Evolutionary conservation across 2,113 vertebrate genomes (phyloP), one percentile per base, ranked within the genome.

Genomic region (Corydoras maculifer): DNA sequence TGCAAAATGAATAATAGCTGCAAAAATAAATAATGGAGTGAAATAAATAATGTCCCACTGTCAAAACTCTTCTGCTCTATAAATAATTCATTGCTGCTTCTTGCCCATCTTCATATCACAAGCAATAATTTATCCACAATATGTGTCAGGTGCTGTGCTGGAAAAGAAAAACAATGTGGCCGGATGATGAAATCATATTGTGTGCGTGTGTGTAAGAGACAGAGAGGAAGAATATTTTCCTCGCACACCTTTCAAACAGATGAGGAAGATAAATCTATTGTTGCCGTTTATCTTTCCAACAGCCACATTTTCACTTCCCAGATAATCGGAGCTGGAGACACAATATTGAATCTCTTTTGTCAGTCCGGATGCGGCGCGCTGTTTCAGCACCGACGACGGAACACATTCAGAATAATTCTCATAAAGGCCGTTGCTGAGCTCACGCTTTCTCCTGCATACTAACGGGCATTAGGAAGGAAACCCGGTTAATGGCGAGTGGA

Each of bases 271-370:
- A 82, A 84, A 84, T 85, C 76, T 86, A 62, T 30, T 66, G 65
- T 78, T 85, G 84, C 80, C 84, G 77, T 85, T 84, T 82, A 82
- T 83, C 76, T 78, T 76, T 79, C 67, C 63, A 18, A 58, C 62
- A 14, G 75, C 69, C 69, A 68, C 79, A 77, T 80, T 82, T 78
- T 74, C 72, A 81, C 81, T 86, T 83, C 69, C 77, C 74, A 80
- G 82, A 85, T 86, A 82, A 85, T 79, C 80, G 59, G 55, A 54
- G 74, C 72, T 65, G 55, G 74, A 77, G 80, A 53, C 50, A 79
- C 80, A 77, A 69, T 78, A 82, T 79, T 86, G 81, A 81, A 85
- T 82, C 74, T 80, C 75, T 82, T 87, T 75, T 85, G 83, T 85
- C 82, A 79, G 81, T 70, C 78, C 71, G 53, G 77, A 79, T 68